Evolutionary conservation across 2,888 invertebrate species (phyloP).

Genomic region (Bibio marci): DNA sequence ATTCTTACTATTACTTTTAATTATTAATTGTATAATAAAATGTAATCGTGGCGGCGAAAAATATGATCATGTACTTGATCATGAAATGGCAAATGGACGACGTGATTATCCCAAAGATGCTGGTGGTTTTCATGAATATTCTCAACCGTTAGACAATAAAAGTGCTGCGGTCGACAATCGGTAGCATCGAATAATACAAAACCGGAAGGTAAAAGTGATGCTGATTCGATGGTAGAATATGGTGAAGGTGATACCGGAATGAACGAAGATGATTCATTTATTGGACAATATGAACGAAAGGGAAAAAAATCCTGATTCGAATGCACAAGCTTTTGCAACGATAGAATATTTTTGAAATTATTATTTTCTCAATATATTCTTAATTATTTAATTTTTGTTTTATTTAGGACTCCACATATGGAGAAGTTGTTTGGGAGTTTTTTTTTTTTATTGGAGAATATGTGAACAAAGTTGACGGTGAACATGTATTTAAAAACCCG

Average conservation of each 20-base stretch:
- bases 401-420: too few relatives aligned
- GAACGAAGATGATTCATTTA: constrained; percentile 98
- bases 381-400: not conserved
- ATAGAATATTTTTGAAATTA: not conserved
- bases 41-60: constrained; percentile 97
- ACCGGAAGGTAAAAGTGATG: constrained; percentile 87
- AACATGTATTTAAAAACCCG: too few relatives aligned
- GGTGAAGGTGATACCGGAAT: constrained; percentile 95
- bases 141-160: constrained; percentile 78
- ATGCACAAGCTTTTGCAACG: constrained; percentile 68
- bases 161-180: constrained; percentile 62
- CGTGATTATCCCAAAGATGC: constrained; percentile 76
- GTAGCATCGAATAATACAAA: constrained; percentile 67
- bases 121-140: constrained; percentile 93
- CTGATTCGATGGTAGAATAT: constrained; percentile 98
- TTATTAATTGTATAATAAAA: constrained; percentile 88
- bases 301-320: constrained; percentile 47
- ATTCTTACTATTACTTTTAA: constrained; percentile 78
- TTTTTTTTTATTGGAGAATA: too few relatives aligned
- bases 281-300: constrained; percentile 87
- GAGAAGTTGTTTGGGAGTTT: too few relatives aligned
- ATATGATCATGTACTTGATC: constrained; percentile 94
- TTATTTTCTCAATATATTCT: not conserved
- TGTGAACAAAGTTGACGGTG: too few relatives aligned
- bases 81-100: constrained; percentile 88